A percentile compares a stretch with the other conserved stretches of the same genome.
Evolutionary conservation across 2,113 vertebrate species (phyloP).

Genomic region (Heterotis niloticus): DNA sequence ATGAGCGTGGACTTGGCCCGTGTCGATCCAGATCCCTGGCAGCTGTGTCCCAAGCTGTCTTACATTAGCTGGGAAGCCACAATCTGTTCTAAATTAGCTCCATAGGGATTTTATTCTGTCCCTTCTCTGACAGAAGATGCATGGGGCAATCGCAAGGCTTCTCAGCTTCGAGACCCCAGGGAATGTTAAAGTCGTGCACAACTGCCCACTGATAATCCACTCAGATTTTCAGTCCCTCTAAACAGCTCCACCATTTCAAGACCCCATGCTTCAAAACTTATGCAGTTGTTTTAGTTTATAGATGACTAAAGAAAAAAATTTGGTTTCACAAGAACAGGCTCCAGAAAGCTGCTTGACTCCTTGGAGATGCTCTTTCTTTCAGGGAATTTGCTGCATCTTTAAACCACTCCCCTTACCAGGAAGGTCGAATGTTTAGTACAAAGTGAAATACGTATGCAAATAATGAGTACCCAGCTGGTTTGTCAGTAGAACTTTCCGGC

Average conservation of each 20-base stretch:
- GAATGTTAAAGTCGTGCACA: constrained; percentile 20
- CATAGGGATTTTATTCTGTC: constrained; percentile 30
- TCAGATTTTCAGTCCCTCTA: constrained; percentile 25
- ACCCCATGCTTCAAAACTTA: too few species aligned
- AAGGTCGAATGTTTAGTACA: neutral
- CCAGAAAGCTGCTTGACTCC: neutral
- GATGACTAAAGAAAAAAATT: too few species aligned
- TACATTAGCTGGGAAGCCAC: constrained; percentile 38
- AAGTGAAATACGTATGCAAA: neutral
- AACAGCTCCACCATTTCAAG: neutral
- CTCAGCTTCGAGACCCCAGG: constrained; percentile 14
- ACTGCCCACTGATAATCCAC: constrained; percentile 21
- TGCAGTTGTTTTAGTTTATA: too few species aligned
- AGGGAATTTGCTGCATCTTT: neutral
- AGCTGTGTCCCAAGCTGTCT: constrained; percentile 39
- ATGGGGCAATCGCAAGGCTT: constrained; percentile 15
- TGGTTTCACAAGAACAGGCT: neutral
- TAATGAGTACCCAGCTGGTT: neutral
- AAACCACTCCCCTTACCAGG: neutral
- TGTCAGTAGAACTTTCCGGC: neutral
- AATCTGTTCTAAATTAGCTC: constrained; percentile 47
- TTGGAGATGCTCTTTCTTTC: neutral
- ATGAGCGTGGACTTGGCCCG: constrained; percentile 2
- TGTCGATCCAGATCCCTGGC: constrained; percentile 2
- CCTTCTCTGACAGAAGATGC: constrained; percentile 23